These are phyloP conservation scores for Noctua pronuba DNA, from an alignment of 2,888 invertebrate genomes.

Conservation along the genomic window DNA sequence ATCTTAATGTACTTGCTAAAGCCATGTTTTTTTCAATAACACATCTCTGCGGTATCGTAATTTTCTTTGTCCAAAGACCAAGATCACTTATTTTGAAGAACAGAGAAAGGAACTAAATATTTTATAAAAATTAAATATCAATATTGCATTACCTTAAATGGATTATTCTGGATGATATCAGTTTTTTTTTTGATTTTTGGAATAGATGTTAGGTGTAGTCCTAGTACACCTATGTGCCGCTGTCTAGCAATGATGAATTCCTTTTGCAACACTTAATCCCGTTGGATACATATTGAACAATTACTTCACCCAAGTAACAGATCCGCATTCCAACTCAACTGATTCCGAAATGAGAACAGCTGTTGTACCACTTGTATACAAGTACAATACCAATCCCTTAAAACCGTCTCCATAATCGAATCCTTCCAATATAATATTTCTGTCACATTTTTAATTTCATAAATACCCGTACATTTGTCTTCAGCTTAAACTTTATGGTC, in stretches of 20 bases:
- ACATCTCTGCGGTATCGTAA: not conserved
- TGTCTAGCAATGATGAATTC: not conserved
- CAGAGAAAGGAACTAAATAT: not conserved
- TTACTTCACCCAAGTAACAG: not conserved
- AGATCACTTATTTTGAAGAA: not conserved
- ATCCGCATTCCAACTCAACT: not conserved
- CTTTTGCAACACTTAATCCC: not conserved
- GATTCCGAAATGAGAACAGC: constrained; percentile 12
- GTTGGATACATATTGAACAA: not conserved
- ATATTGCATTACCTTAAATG: constrained; percentile 16
- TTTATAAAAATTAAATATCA: too few species aligned
- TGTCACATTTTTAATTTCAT: constrained; percentile 62
- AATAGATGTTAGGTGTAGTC: too few species aligned
- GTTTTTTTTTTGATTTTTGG: not conserved
- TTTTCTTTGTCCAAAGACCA: not conserved
- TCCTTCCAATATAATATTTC: constrained; percentile 38
- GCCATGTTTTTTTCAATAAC: not conserved
- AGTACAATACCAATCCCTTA: constrained; percentile 5
- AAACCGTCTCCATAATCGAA: constrained; percentile 42
- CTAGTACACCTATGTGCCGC: too few species aligned
- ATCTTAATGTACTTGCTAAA: not conserved
- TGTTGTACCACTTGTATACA: not conserved
- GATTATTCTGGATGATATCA: not conserved
- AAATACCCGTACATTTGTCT: constrained; percentile 61
- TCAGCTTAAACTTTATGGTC: constrained; percentile 58